Evolutionary conservation across 2,888 invertebrate genomes (phyloP).

Genomic region (Glyphotaelius pellucidus): DNA sequence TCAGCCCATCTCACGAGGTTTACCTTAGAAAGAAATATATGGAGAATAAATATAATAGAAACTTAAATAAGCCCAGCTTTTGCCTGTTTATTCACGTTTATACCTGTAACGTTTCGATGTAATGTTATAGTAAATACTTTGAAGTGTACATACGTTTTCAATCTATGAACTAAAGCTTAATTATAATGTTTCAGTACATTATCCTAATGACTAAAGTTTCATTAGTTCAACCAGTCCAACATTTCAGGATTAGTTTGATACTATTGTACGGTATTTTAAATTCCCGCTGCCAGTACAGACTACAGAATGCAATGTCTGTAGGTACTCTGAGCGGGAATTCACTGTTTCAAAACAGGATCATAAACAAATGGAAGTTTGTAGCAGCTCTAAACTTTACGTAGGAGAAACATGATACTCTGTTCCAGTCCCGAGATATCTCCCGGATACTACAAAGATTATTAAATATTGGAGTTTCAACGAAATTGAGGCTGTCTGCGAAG

Average conservation of each 20-base stretch:
- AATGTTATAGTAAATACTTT: background rate
- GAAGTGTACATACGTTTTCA: background rate
- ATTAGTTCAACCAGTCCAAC: background rate
- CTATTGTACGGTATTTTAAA: background rate
- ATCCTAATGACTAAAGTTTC: background rate
- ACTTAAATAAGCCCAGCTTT: background rate
- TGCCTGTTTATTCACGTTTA: too few species aligned
- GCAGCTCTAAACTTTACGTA: background rate
- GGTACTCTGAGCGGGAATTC: background rate
- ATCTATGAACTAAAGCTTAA: background rate
- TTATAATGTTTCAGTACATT: background rate
- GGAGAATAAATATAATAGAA: background rate
- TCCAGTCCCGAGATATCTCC: background rate
- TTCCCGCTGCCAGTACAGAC: background rate
- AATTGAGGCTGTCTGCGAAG: background rate
- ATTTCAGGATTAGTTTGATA: background rate
- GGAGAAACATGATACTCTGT: background rate
- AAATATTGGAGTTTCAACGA: background rate
- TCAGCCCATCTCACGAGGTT: background rate
- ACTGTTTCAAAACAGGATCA: constrained; percentile 28
- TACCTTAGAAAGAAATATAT: background rate
- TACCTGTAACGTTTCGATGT: background rate
- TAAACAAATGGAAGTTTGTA: constrained; percentile 21
- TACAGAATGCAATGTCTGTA: background rate
- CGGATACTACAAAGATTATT: constrained; percentile 2